These are phyloP conservation scores for Mamestra configurata DNA, from an alignment of 1,140 invertebrate genomes.

Conservation along the genomic window DNA sequence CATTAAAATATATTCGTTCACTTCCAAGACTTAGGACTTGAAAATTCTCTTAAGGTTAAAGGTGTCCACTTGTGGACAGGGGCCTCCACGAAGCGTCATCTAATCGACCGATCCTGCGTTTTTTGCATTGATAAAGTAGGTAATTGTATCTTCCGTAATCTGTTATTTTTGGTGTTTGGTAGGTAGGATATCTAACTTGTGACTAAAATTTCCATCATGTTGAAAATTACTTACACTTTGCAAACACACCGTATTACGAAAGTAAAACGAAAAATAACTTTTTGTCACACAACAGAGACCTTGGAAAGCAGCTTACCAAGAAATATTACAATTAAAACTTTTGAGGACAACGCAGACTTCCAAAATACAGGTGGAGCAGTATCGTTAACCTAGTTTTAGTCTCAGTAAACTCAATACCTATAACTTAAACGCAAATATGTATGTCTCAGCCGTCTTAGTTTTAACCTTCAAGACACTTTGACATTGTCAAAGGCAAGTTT, in stretches of 20 bases:
- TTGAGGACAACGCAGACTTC: background rate
- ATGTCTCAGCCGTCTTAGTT: background rate
- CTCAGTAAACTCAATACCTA: background rate
- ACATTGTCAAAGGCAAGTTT: conserved; percentile 36
- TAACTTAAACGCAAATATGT: conserved; percentile 13
- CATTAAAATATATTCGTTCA: too few relatives aligned
- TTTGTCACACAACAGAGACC: background rate
- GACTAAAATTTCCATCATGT: background rate
- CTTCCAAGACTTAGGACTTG: too few relatives aligned
- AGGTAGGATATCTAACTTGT: background rate
- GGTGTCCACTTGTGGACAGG: too few relatives aligned
- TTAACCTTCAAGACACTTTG: background rate
- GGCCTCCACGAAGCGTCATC: too few relatives aligned
- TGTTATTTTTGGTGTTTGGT: too few relatives aligned
- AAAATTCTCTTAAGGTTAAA: too few relatives aligned
- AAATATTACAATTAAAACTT: conserved; percentile 43
- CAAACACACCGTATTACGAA: background rate
- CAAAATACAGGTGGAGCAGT: conserved; percentile 32
- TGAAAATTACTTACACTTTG: background rate
- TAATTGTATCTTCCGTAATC: too few relatives aligned
- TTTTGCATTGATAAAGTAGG: too few relatives aligned
- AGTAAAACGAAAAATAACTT: conserved; percentile 14
- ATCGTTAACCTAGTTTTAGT: conserved; percentile 14
- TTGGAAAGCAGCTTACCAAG: background rate
- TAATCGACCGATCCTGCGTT: too few relatives aligned